Base-by-base conservation (phyloP, 2,113 vertebrate genomes). In the Aphyosemion australe region DNA sequence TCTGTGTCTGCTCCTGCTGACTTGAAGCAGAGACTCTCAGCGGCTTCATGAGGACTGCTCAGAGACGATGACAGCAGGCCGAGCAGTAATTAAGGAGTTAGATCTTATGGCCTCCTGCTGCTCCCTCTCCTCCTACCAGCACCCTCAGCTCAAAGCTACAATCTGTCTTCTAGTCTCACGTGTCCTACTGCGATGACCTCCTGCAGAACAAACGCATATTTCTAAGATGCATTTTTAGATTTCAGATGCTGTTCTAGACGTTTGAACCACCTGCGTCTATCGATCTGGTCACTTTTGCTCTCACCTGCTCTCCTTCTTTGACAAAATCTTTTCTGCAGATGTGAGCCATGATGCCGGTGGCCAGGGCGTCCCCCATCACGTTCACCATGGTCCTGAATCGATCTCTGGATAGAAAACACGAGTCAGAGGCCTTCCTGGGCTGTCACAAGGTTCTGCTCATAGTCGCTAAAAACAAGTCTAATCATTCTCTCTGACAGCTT, bases 301-400 rank as follows among this genome's bases (percentile, higher is more conserved):
- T 87, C 83, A 98, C 97, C 96, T 98, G 95, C 0, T 95, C 90
- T 4, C 91, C 93, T 1, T 96, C 94, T 89, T 94, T 95, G 61
- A 95, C 86, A 49, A 99, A 98, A 75, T 99, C 97, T 89, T 98
- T 99, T 72, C 96, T 90, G 90, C 96, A 99, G 87, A 98, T 90
- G 61, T 99, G 97, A 63, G 97, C 97, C 95, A 99, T 98, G 82
- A 99, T 99, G 21, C 97, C 97, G 0, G 97, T 95, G 3, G 97
- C 96, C 79, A 99, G 86, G 0, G 96, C 97, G 0, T 99, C 97
- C 0, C 96, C 97, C 91, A 99, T 93, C 61, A 99, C 97, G 0
- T 99, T 99, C 74, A 99, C 96, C 97, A 99, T 99, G 45, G 97
- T 99, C 83, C 97, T 93, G 86, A 99, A 99, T 66, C 97, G 93